These are phyloP conservation scores for Mimas tiliae DNA, from an alignment of 2,888 invertebrate genomes.

Conservation along the genomic window DNA sequence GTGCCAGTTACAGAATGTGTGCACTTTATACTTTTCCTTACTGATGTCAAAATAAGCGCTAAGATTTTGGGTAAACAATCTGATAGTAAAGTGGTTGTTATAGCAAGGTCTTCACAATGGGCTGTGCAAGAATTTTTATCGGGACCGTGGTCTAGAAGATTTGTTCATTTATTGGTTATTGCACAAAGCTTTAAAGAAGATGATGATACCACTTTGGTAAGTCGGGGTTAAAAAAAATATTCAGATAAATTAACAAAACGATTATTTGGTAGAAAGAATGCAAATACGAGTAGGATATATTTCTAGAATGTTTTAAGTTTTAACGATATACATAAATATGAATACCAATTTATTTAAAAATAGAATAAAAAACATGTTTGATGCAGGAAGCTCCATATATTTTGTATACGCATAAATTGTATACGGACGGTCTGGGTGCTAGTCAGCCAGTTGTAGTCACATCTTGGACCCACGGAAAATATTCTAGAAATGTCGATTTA, in stretches of 20 bases:
- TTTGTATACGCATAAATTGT: constrained; percentile 90
- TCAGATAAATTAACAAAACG: too few species aligned
- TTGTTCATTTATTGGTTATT: constrained; percentile 89
- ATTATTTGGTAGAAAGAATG: too few species aligned
- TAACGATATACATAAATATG: too few species aligned
- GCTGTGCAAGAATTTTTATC: constrained; percentile 88
- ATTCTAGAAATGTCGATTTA: constrained; percentile 86
- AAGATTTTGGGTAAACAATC: constrained; percentile 86
- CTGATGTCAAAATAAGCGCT: constrained; percentile 85
- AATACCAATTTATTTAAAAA: too few species aligned
- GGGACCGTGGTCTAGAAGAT: constrained; percentile 85
- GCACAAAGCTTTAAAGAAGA: constrained; percentile 86
- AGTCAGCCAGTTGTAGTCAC: constrained; percentile 88
- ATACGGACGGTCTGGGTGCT: constrained; percentile 89
- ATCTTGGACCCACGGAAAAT: constrained; percentile 88
- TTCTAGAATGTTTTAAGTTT: too few species aligned
- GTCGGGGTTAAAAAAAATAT: constrained; percentile 36
- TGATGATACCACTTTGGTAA: constrained; percentile 71
- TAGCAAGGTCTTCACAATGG: constrained; percentile 90
- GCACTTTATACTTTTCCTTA: constrained; percentile 88
- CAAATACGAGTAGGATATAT: too few species aligned
- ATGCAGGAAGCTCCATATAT: constrained; percentile 88
- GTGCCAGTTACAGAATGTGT: constrained; percentile 80
- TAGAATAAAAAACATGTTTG: background rate
- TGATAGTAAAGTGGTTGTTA: constrained; percentile 86